phyloP scores from a whole-genome alignment of 2,797 vertebrate genomes.

The Limnodromus scolopaceus region DNA sequence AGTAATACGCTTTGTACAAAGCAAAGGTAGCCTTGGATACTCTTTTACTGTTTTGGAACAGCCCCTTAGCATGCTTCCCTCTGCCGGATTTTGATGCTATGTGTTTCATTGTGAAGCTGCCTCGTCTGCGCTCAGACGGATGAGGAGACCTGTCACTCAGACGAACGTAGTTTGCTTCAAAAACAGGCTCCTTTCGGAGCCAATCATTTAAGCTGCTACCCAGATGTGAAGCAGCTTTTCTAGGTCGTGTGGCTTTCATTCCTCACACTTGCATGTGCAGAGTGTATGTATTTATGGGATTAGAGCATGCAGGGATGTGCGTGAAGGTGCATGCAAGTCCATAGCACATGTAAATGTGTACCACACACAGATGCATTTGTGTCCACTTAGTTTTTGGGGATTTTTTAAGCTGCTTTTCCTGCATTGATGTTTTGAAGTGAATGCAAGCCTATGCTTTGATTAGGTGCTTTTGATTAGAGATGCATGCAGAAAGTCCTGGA shows the following conservation, averaged over 20 bases:
- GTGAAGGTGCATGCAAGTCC: background rate
- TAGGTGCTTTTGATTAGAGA: background rate
- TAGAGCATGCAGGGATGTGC: background rate
- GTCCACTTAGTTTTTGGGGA: background rate
- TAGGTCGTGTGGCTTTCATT: background rate
- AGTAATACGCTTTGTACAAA: background rate
- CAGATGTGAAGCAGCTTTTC: constrained; percentile 26
- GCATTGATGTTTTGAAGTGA: background rate
- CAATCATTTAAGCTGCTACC: background rate
- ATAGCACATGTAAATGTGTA: background rate
- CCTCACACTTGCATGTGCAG: background rate
- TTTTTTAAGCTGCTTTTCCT: background rate
- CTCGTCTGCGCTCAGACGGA: background rate
- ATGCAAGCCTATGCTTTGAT: background rate
- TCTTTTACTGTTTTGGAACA: background rate
- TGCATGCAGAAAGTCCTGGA: background rate
- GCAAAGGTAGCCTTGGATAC: background rate
- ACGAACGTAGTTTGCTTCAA: background rate
- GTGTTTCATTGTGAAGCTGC: background rate
- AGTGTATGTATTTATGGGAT: background rate
- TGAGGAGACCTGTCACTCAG: background rate
- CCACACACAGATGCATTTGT: background rate
- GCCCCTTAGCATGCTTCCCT: background rate
- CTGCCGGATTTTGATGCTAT: background rate
- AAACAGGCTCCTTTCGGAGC: background rate